phyloP scores from a whole-genome alignment of 2,797 vertebrate genomes.

The Pseudomugil tenellus region DNA sequence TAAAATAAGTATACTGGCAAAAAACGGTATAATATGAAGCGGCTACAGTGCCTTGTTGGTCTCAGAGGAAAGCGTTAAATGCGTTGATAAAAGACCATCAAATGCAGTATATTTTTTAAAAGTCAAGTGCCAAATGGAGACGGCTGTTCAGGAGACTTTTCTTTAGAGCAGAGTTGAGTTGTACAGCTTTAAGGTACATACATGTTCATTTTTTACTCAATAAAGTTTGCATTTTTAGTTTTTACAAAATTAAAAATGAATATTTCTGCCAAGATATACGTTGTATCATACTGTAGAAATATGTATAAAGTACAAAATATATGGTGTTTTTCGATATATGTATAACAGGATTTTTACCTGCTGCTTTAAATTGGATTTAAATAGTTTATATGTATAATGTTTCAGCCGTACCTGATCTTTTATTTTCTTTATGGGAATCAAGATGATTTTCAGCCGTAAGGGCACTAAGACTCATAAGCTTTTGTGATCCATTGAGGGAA shows the following conservation, averaged over 20 bases:
- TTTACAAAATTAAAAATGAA: slow-evolving; percentile 46
- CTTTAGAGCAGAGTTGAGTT: slow-evolving; percentile 38
- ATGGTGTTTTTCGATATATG: slow-evolving; percentile 57
- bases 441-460: slow-evolving; percentile 60
- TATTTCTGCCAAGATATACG: slow-evolving; percentile 59
- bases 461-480: slow-evolving; percentile 73
- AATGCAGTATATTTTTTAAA: slow-evolving; percentile 78
- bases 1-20: slow-evolving; percentile 70
- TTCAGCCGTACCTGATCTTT: slow-evolving; percentile 41
- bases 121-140: slow-evolving; percentile 57
- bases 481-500: slow-evolving; percentile 69
- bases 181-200: slow-evolving; percentile 34
- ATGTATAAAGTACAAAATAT: slow-evolving; percentile 69
- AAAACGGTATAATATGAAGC: slow-evolving; percentile 51
- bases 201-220: slow-evolving; percentile 44
- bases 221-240: slow-evolving; percentile 40
- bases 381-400: slow-evolving; percentile 56
- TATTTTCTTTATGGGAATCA: slow-evolving; percentile 37
- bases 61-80: slow-evolving; percentile 71
- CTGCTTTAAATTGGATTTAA: slow-evolving; percentile 71
- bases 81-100: slow-evolving; percentile 43
- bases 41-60: slow-evolving; percentile 77
- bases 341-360: slow-evolving; percentile 63
- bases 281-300: slow-evolving; percentile 77
- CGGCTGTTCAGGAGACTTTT: slow-evolving; percentile 37